Evolutionary conservation across 1,140 invertebrate species (phyloP).

Genomic region (Neomicropteryx cornuta): DNA sequence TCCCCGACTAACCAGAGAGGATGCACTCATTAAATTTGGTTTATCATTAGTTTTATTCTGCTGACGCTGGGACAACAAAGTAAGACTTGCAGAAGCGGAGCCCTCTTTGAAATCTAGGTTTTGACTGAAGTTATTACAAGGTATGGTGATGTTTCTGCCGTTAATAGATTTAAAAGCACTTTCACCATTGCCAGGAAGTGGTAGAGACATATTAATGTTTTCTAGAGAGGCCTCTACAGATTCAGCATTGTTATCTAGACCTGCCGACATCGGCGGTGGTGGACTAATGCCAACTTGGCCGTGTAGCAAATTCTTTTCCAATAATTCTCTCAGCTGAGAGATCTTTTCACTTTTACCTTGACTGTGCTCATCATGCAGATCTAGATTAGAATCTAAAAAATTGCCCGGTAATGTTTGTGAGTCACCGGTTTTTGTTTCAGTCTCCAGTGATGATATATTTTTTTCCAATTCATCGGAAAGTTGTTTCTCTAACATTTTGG

Average conservation of each 20-base stretch:
- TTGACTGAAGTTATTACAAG: background rate
- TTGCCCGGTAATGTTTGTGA: too few species aligned
- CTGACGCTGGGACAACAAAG: conserved; percentile 9
- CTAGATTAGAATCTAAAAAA: conserved; percentile 35
- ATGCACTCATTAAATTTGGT: conserved; percentile 7
- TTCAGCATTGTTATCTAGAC: too few species aligned
- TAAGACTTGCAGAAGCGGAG: conserved; percentile 8
- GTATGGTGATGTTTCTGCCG: background rate
- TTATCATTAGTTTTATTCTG: conserved; percentile 3
- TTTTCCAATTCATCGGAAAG: too few species aligned
- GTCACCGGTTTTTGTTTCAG: too few species aligned
- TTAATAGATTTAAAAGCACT: conserved; percentile 9
- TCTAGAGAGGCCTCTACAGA: too few species aligned
- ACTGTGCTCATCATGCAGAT: conserved; percentile 34
- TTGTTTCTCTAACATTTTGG: too few species aligned
- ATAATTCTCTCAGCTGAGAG: conserved; percentile 56
- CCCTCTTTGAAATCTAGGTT: conserved; percentile 6
- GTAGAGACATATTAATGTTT: too few species aligned
- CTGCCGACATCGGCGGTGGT: too few species aligned
- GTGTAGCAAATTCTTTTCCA: conserved; percentile 58
- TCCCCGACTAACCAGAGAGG: conserved; percentile 21
- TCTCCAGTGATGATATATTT: too few species aligned
- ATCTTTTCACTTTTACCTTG: conserved; percentile 49
- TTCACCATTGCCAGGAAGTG: conserved; percentile 21
- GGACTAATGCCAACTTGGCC: too few species aligned